A percentile compares a stretch with the other conserved stretches of the same genome.
These are phyloP conservation scores for Carassius carassius DNA, from an alignment of 2,113 vertebrate species.

Conservation along the genomic window DNA sequence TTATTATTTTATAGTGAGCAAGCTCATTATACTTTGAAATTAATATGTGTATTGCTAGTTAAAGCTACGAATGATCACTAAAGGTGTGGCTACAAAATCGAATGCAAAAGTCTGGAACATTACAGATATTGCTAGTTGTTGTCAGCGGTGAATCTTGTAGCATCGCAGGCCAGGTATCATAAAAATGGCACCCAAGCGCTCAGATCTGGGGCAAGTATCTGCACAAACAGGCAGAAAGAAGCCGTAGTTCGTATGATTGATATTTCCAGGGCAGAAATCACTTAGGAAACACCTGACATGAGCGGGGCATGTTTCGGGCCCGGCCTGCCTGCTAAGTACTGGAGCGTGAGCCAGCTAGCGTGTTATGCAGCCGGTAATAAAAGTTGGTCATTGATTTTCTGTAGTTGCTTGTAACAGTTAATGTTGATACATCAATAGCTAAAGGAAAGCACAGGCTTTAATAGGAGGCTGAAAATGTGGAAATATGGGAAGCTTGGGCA, in stretches of 20 bases:
- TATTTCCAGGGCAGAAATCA: constrained; percentile 72
- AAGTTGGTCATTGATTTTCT: constrained; percentile 98
- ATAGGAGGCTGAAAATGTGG: constrained; percentile 87
- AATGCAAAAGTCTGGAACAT: constrained; percentile 26
- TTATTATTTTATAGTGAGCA: constrained; percentile 34
- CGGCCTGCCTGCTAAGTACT: constrained; percentile 74
- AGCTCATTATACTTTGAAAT: constrained; percentile 38
- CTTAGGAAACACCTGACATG: constrained; percentile 73
- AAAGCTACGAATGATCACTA: not conserved
- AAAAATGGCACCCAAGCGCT: constrained; percentile 39
- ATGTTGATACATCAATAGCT: constrained; percentile 99
- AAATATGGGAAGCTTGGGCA: constrained; percentile 72
- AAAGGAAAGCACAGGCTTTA: constrained; percentile 94
- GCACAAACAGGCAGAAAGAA: constrained; percentile 33
- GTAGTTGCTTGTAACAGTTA: constrained; percentile 99
- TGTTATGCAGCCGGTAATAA: constrained; percentile 87
- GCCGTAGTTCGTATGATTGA: constrained; percentile 60
- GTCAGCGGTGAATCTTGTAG: constrained; percentile 36
- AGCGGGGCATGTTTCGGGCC: constrained; percentile 56
- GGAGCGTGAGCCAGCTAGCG: constrained; percentile 65
- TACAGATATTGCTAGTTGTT: constrained; percentile 35
- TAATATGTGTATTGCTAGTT: not conserved
- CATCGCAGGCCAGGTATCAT: constrained; percentile 21
- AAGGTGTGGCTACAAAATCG: not conserved
- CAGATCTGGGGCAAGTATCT: constrained; percentile 31